A percentile compares a stretch with the other conserved stretches of the same genome.
Conservation (phyloP, 1,140 invertebrate species). For the Drosophila ironensis region DNA sequence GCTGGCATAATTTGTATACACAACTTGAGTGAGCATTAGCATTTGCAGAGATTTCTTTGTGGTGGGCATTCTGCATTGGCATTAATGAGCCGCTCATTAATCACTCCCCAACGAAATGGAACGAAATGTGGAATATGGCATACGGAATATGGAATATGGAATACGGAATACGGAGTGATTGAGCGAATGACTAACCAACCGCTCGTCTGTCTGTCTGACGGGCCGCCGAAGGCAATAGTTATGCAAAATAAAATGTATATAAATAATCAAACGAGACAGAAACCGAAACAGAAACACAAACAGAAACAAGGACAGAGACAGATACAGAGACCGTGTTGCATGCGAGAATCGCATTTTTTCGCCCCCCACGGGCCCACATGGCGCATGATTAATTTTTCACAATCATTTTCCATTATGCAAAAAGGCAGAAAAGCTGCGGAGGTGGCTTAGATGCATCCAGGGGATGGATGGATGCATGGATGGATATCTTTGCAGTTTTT, state of each 20-base stretch:
- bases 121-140: background rate
- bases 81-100: constrained; percentile 71
- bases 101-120: constrained; percentile 45
- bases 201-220: constrained; percentile 9
- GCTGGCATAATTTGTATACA: constrained; percentile 57
- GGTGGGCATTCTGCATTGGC: constrained; percentile 32
- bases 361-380: constrained; percentile 41
- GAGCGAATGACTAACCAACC: constrained; percentile 30
- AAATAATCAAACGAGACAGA: background rate
- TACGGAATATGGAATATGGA: background rate
- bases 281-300: background rate
- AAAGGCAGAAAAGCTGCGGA: constrained; percentile 21
- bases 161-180: constrained; percentile 8
- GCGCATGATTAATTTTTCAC: constrained; percentile 65
- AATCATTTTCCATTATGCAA: constrained; percentile 39
- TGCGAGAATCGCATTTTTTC: constrained; percentile 9
- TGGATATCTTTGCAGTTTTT: constrained; percentile 18
- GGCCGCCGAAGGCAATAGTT: constrained; percentile 19
- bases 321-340: background rate
- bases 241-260: constrained; percentile 21
- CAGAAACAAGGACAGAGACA: no score
- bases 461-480: no score
- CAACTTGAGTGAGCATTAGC: constrained; percentile 57
- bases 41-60: constrained; percentile 34
- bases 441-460: constrained; percentile 17